Evolutionary conservation across 2,797 vertebrate species (phyloP).

Genomic region (Acanthopagrus latus): DNA sequence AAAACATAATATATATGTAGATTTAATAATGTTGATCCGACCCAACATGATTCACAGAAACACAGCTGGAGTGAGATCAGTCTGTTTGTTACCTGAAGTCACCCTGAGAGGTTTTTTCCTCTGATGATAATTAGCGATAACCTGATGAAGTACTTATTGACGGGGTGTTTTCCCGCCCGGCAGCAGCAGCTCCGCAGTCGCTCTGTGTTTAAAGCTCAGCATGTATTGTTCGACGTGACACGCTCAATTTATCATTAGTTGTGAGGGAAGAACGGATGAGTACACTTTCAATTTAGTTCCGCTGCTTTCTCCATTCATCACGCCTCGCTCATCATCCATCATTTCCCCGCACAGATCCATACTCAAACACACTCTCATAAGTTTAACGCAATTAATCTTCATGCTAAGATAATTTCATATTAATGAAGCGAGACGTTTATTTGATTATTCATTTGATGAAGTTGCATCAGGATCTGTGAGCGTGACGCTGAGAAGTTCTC

Average conservation of each 20-base stretch:
- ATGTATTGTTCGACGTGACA: slow-evolving; percentile 96
- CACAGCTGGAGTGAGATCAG: too few species aligned
- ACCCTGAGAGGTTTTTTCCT: too few species aligned
- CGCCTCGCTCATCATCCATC: slow-evolving; percentile 94
- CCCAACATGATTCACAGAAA: too few species aligned
- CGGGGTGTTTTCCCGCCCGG: too few species aligned
- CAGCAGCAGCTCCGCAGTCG: neutral
- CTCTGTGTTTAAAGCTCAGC: slow-evolving; percentile 52
- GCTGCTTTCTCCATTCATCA: slow-evolving; percentile 99
- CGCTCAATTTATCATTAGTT: slow-evolving; percentile 99
- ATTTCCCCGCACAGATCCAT: slow-evolving; percentile 78
- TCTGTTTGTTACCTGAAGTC: too few species aligned
- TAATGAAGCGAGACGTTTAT: slow-evolving; percentile 92
- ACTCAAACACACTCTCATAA: slow-evolving; percentile 92
- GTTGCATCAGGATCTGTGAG: slow-evolving; percentile 85
- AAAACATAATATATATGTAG: too few species aligned
- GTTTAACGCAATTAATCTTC: slow-evolving; percentile 99
- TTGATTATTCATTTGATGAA: slow-evolving; percentile 91
- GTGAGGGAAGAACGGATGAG: slow-evolving; percentile 98
- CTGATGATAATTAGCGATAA: too few species aligned
- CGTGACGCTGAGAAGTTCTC: slow-evolving; percentile 59
- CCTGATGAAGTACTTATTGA: too few species aligned
- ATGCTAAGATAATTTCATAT: slow-evolving; percentile 94
- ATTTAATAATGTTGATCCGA: too few species aligned
- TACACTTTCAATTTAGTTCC: slow-evolving; percentile 99